Evolutionary conservation across 2,888 invertebrate genomes (phyloP).

Genomic region (Yponomeuta plumbellus): DNA sequence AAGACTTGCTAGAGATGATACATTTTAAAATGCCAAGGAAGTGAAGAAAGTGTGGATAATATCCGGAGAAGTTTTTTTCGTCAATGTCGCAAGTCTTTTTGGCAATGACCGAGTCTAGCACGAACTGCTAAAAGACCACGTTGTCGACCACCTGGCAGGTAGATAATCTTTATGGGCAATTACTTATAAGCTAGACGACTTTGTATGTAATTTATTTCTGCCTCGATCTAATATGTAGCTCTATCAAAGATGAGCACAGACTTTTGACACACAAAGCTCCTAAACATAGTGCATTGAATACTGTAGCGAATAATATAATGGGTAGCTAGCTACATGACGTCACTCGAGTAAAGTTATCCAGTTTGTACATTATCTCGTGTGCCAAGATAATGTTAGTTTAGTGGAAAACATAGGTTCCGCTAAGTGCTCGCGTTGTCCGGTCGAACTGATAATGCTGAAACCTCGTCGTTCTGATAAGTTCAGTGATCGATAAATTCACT

Average conservation of each 20-base stretch:
- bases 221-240: neutral
- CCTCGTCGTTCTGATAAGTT: neutral
- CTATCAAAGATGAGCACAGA: neutral
- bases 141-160: neutral
- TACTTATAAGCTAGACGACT: neutral
- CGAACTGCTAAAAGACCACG: neutral
- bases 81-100: neutral
- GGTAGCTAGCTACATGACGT: neutral
- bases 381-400: constrained; percentile 3
- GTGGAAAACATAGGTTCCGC: constrained; percentile 14
- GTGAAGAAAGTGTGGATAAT: neutral
- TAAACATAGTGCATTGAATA: neutral
- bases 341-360: constrained; percentile 1
- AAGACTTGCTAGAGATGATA: neutral
- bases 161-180: neutral
- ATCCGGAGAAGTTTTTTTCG: neutral
- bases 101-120: neutral
- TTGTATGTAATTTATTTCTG: neutral
- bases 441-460: constrained; percentile 10
- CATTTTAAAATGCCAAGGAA: neutral
- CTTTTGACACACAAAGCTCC: neutral
- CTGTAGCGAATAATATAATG: neutral
- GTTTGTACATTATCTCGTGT: constrained; percentile 7
- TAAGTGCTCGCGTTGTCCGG: constrained; percentile 11
- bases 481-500: neutral